A percentile compares a stretch with the other conserved stretches of the same genome.
Evolutionary conservation across 2,888 invertebrate species (phyloP).

Genomic region (Hipparchia sbordonii): DNA sequence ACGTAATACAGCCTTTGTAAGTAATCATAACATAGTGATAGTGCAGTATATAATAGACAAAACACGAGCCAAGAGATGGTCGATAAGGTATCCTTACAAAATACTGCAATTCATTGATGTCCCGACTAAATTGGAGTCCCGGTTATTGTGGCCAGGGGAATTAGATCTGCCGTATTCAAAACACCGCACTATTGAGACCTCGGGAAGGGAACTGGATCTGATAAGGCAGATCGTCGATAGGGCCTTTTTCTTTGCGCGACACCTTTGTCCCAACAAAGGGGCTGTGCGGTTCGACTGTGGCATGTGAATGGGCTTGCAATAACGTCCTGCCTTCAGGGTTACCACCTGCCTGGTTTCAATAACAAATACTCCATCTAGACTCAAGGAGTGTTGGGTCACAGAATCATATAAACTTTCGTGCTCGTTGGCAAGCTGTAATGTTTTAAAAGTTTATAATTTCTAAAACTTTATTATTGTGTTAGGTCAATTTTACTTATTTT

Average conservation of each 20-base stretch:
- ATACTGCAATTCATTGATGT: slow-evolving; percentile 47
- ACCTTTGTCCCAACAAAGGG: slow-evolving; percentile 82
- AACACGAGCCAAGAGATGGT: slow-evolving; percentile 24
- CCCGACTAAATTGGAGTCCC: slow-evolving; percentile 66
- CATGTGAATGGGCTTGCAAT: slow-evolving; percentile 82
- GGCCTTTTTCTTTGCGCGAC: slow-evolving; percentile 81
- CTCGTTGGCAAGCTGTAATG: too few species aligned
- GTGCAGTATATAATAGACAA: slow-evolving; percentile 13
- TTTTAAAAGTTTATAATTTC: too few species aligned
- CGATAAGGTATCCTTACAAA: slow-evolving; percentile 28
- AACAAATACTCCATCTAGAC: neutral
- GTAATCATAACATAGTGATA: neutral
- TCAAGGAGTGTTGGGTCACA: too few species aligned
- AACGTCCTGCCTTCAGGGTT: slow-evolving; percentile 59
- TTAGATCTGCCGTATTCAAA: slow-evolving; percentile 80
- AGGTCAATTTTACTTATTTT: too few species aligned
- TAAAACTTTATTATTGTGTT: too few species aligned
- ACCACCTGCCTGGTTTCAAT: neutral
- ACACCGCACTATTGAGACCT: slow-evolving; percentile 79
- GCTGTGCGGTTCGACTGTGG: slow-evolving; percentile 79
- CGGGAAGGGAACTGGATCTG: slow-evolving; percentile 81
- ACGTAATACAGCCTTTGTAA: neutral
- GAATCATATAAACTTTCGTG: too few species aligned
- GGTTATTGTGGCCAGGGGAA: slow-evolving; percentile 71
- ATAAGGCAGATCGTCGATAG: slow-evolving; percentile 81